phyloP scores from a whole-genome alignment of 2,113 vertebrate species.

The Nestor notabilis region DNA sequence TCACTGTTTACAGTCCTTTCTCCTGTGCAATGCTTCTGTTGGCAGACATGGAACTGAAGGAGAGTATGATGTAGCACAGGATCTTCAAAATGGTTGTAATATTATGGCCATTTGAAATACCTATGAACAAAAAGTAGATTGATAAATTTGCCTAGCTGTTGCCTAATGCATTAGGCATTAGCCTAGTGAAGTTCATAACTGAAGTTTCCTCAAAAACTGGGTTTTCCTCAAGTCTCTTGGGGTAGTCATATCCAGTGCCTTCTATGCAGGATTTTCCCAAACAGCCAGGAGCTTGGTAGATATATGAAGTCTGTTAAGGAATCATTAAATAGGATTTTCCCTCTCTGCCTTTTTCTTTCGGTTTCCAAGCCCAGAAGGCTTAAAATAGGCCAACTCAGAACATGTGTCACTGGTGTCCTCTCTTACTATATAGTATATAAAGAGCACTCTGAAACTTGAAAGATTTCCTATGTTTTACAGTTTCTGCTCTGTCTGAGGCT shows the following conservation, averaged over 20 bases:
- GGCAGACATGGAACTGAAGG: not conserved
- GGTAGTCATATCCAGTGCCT: accelerated
- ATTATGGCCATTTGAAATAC: not conserved
- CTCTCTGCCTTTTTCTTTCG: not conserved
- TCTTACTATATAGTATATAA: not conserved
- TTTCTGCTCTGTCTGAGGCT: not conserved
- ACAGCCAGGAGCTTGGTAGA: not conserved
- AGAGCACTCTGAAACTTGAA: not conserved
- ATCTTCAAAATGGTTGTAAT: not conserved
- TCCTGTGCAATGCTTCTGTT: not conserved
- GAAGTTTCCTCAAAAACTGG: not conserved
- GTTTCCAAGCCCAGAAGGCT: not conserved
- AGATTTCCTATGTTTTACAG: not conserved
- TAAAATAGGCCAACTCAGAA: not conserved
- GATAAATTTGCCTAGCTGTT: not conserved
- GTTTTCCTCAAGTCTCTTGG: not conserved
- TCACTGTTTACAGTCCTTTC: not conserved
- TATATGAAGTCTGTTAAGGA: not conserved
- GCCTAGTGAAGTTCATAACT: not conserved
- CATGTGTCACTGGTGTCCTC: not conserved
- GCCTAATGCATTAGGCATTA: not conserved
- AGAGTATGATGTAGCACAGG: not conserved
- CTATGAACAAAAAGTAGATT: not conserved
- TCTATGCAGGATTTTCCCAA: not conserved
- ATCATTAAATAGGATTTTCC: not conserved